Conservation (phyloP, 2,888 invertebrate species). For the Caenorhabditis sp. region DNA sequence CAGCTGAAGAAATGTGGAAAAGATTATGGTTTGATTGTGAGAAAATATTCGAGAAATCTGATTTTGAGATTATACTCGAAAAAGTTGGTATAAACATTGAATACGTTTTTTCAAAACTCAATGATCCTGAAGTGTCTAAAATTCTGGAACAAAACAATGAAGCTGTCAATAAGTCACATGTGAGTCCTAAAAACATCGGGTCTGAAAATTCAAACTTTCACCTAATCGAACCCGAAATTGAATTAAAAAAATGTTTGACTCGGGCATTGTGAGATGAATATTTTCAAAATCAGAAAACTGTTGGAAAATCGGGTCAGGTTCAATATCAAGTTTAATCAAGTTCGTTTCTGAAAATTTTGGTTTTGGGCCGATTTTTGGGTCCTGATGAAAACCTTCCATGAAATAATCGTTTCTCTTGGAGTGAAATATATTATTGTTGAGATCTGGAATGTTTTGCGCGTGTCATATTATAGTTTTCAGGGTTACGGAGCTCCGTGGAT, state of each 20-base stretch:
- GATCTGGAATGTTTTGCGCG: no score
- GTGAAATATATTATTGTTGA: no score
- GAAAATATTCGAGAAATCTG: slow-evolving; percentile 48
- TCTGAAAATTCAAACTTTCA: background rate
- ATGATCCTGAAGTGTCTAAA: slow-evolving; percentile 28
- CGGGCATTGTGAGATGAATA: no score
- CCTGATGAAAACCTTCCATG: no score
- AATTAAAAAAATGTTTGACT: no score
- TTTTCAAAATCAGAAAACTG: no score
- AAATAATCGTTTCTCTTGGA: no score
- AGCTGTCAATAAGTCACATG: slow-evolving; percentile 29
- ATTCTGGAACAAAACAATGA: slow-evolving; percentile 34
- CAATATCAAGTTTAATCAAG: no score
- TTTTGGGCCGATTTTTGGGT: no score
- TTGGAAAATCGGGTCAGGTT: no score
- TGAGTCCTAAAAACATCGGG: slow-evolving; percentile 8
- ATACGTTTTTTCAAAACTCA: slow-evolving; percentile 29
- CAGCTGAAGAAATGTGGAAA: slow-evolving; percentile 46
- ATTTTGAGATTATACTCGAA: slow-evolving; percentile 43
- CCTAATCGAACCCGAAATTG: no score
- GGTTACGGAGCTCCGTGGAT: slow-evolving; percentile 66
- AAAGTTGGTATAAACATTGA: slow-evolving; percentile 35
- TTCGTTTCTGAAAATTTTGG: no score
- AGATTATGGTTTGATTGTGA: slow-evolving; percentile 50
- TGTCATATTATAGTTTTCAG: slow-evolving; percentile 12